Evolutionary conservation across 2,888 invertebrate genomes (phyloP), one percentile per base, ranked within the genome.

Genomic region (Hyposoter dolosus): DNA sequence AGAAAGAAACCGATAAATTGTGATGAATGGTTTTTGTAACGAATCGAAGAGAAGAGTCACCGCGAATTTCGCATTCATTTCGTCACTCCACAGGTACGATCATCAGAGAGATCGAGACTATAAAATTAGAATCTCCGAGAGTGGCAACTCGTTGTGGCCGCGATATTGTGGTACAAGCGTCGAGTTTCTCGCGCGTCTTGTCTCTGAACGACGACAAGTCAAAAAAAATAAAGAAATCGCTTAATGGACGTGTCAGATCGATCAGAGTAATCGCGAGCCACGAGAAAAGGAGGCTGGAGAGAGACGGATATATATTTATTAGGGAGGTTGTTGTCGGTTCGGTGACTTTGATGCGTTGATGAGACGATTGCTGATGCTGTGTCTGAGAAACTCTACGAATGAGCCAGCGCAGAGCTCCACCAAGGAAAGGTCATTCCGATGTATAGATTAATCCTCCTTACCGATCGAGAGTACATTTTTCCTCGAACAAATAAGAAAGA

Each of bases 181-280:
- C 72, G 68, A 68, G 78, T 65, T 71, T 69, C 32, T 78, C 68
- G 79, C 66, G 69, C 3, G 1, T 71, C 63, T 72, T 76, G n/a
- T 53, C 65, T 56, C 40, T 68, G 75, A 80, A 56, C 76, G 65
- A 68, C 79, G 79, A 75, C 68, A 72, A 63, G 60, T 71, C 28
- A 80, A 66, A 66, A 28, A 28, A 81, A 77, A 78, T 66, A 43
- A 23, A 74, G 66, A 78, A 83, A 43, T 60, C 66, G 81, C 63
- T 80, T 75, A 84, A 76, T 68, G 74, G 79, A 66, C 45, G 69
- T 60, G 83, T 75, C 69, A 74, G 45, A 75, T 74, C 68, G 83
- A 68, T 79, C 76, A 72, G 50, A 72, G 83, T 79, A 74, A 79
- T 83, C 83, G 77, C 83, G 77, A 87, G 89, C 87, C 83, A 85